phyloP scores from a whole-genome alignment of 2,888 invertebrate species.

The Drosophila falleni region DNA sequence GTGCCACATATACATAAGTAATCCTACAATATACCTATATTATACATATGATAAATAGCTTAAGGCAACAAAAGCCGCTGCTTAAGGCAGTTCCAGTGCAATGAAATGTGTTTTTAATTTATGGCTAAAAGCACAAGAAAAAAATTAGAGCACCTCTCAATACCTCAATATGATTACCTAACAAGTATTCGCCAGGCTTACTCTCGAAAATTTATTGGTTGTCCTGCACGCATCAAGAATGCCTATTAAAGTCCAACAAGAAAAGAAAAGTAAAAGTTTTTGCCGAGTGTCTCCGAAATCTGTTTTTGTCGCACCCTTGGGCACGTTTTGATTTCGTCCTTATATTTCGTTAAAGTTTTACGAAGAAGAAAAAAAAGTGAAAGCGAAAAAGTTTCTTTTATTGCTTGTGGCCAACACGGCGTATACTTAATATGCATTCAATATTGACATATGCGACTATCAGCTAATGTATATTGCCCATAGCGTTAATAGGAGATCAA shows the following conservation, averaged over 20 bases:
- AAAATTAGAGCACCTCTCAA: background rate
- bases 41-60: slow-evolving; percentile 51
- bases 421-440: slow-evolving; percentile 52
- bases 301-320: slow-evolving; percentile 45
- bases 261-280: slow-evolving; percentile 55
- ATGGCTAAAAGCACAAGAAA: slow-evolving; percentile 21
- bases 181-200: slow-evolving; percentile 7
- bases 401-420: slow-evolving; percentile 42
- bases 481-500: slow-evolving; percentile 64
- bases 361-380: slow-evolving; percentile 1
- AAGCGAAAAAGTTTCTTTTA: slow-evolving; percentile 49
- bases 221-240: slow-evolving; percentile 25
- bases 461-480: slow-evolving; percentile 38
- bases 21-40: background rate
- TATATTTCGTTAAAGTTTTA: slow-evolving; percentile 36
- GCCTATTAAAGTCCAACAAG: slow-evolving; percentile 43
- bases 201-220: slow-evolving; percentile 30
- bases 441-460: slow-evolving; percentile 36
- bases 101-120: slow-evolving; percentile 49
- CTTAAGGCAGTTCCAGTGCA: slow-evolving; percentile 24
- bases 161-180: slow-evolving; percentile 15
- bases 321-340: slow-evolving; percentile 64
- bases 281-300: slow-evolving; percentile 27
- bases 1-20: slow-evolving; percentile 14
- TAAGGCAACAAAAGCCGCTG: slow-evolving; percentile 38